These are phyloP conservation scores for Acleris sparsana DNA, from an alignment of 2,888 invertebrate genomes.

Conservation along the genomic window DNA sequence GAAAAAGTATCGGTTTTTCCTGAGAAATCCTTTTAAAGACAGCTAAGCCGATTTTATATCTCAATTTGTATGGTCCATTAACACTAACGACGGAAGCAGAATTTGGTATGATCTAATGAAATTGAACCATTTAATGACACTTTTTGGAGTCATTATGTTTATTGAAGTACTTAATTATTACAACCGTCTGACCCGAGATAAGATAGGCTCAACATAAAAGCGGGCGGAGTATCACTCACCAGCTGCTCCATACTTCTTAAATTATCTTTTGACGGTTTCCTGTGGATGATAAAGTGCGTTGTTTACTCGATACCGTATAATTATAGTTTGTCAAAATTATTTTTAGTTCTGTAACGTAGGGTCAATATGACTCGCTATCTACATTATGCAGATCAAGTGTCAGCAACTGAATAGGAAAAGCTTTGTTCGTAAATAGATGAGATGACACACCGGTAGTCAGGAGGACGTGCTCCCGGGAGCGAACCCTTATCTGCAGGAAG, in stretches of 20 bases:
- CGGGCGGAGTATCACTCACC: conserved; percentile 26
- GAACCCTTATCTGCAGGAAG: conserved; percentile 77
- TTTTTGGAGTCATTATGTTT: conserved; percentile 51
- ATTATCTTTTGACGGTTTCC: conserved; percentile 59
- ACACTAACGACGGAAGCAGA: no score
- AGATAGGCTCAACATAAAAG: conserved; percentile 31
- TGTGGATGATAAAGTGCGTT: conserved; percentile 55
- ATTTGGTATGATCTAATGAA: conserved; percentile 38
- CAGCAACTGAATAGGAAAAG: not conserved
- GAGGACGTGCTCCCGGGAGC: conserved; percentile 63
- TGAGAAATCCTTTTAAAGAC: no score
- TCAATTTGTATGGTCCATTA: no score
- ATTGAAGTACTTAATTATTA: conserved; percentile 29
- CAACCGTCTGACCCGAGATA: conserved; percentile 41
- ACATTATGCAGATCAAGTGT: not conserved
- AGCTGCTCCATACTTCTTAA: conserved; percentile 50
- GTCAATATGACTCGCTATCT: not conserved
- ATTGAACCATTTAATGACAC: conserved; percentile 45
- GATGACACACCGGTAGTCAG: conserved; percentile 46
- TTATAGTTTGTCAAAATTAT: conserved; percentile 41
- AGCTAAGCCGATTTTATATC: no score
- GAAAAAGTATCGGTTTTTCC: no score
- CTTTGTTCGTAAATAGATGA: not conserved
- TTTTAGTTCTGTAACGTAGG: conserved; percentile 3
- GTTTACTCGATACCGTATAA: conserved; percentile 54